phyloP scores from a whole-genome alignment of 1,140 invertebrate species.

The Zaprionus ghesquierei region DNA sequence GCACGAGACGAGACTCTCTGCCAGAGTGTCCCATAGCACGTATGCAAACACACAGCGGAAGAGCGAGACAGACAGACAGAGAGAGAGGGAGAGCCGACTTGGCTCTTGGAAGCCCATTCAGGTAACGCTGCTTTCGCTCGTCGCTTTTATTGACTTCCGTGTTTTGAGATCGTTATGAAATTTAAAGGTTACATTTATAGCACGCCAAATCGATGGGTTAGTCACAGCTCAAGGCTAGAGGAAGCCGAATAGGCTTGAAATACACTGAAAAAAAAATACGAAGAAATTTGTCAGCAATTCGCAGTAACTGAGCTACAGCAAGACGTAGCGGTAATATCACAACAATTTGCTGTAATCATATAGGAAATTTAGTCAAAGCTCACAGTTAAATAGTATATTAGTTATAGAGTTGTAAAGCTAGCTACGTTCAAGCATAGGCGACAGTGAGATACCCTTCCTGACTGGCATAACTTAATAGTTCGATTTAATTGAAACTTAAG shows the following conservation, averaged over 20 bases:
- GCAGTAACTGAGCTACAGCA: neutral
- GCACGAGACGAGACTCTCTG: neutral
- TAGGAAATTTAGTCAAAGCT: neutral
- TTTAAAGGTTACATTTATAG: neutral
- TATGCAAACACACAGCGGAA: neutral
- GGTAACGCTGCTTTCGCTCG: neutral
- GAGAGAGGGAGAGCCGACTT: neutral
- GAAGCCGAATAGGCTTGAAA: neutral
- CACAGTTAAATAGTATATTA: neutral
- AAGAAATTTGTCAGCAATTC: neutral
- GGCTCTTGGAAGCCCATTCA: neutral
- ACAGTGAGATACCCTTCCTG: neutral
- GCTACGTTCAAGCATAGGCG: neutral
- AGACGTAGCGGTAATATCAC: neutral
- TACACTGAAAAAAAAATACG: no score
- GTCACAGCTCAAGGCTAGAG: neutral
- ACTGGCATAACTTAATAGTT: no score
- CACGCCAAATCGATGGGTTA: neutral
- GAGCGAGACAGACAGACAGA: neutral
- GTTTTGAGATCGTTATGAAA: neutral
- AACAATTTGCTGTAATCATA: neutral
- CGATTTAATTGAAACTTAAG: no score
- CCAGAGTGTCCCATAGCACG: neutral
- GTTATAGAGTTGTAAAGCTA: neutral
- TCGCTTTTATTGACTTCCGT: neutral